Conservation (phyloP, 2,113 vertebrate species). For the Salvelinus sp. region DNA sequence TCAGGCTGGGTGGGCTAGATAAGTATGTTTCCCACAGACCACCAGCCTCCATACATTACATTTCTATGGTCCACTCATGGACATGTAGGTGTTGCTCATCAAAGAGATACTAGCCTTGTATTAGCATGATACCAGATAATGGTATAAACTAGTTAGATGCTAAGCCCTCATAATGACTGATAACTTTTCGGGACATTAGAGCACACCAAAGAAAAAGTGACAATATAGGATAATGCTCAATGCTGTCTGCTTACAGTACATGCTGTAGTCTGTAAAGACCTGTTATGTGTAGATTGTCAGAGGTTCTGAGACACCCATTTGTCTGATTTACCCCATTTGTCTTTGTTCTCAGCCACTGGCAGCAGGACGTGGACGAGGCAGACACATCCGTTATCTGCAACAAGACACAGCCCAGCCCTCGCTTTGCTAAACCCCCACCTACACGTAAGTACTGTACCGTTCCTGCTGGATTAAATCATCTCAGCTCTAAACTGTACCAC, state of each 20-base stretch:
- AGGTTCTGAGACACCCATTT: not conserved
- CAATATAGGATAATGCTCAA: no score
- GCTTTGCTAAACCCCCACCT: slow-evolving; percentile 50
- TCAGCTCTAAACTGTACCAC: slow-evolving; percentile 10
- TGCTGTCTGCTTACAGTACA: no score
- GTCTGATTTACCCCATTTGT: slow-evolving; percentile 24
- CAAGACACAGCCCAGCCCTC: slow-evolving; percentile 44
- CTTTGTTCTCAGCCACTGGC: slow-evolving; percentile 75
- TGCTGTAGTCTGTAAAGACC: not conserved
- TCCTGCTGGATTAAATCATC: slow-evolving; percentile 27
- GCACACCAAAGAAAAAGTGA: no score
- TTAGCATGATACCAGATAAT: not conserved
- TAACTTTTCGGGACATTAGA: no score
- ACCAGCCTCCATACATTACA: not conserved
- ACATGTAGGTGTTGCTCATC: not conserved
- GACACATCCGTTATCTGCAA: slow-evolving; percentile 71
- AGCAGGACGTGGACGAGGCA: slow-evolving; percentile 84
- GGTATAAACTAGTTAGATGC: not conserved
- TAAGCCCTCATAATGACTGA: not conserved
- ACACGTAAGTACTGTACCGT: slow-evolving; percentile 57
- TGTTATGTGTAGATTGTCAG: not conserved
- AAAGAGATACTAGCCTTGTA: not conserved
- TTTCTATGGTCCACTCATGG: not conserved
- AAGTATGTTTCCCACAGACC: slow-evolving; percentile 54
- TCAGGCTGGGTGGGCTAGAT: slow-evolving; percentile 54